Conservation (phyloP, 2,888 invertebrate genomes). For the Phengaris arion region DNA sequence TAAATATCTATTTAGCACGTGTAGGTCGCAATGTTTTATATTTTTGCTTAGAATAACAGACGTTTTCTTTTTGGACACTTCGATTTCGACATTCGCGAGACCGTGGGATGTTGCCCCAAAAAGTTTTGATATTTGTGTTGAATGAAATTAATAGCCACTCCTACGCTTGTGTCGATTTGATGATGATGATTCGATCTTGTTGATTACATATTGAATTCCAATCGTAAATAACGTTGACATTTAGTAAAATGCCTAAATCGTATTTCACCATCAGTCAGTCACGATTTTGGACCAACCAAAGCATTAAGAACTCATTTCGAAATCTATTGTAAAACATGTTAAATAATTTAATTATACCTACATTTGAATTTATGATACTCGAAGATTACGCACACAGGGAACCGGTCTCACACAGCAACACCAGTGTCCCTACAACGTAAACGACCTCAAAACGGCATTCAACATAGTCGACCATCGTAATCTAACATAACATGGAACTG, state of each 20-base stretch:
- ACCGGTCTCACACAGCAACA: slow-evolving; percentile 51
- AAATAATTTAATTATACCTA: slow-evolving; percentile 62
- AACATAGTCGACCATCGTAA: slow-evolving; percentile 73
- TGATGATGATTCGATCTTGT: no score
- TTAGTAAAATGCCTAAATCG: slow-evolving; percentile 22
- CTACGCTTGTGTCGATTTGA: slow-evolving; percentile 16
- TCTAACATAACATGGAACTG: slow-evolving; percentile 72
- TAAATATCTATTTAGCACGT: not conserved
- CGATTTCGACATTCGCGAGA: not conserved
- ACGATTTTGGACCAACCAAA: slow-evolving; percentile 19
- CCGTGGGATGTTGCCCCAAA: slow-evolving; percentile 6
- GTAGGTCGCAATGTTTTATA: not conserved
- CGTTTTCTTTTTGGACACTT: not conserved
- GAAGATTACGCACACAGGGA: slow-evolving; percentile 52
- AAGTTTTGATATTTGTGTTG: not conserved
- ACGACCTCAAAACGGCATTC: slow-evolving; percentile 78
- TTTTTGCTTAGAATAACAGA: not conserved
- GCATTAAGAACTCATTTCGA: slow-evolving; percentile 48
- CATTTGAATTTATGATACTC: slow-evolving; percentile 51
- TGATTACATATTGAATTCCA: slow-evolving; percentile 7
- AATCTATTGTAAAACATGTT: slow-evolving; percentile 57
- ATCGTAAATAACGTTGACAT: slow-evolving; percentile 20
- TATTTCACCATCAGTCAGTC: slow-evolving; percentile 15
- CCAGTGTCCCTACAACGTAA: slow-evolving; percentile 59
- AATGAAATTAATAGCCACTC: not conserved